Evolutionary conservation across 1,140 invertebrate genomes (phyloP), one percentile per base, ranked within the genome.

Genomic region (Zaprionus camerounensis): DNA sequence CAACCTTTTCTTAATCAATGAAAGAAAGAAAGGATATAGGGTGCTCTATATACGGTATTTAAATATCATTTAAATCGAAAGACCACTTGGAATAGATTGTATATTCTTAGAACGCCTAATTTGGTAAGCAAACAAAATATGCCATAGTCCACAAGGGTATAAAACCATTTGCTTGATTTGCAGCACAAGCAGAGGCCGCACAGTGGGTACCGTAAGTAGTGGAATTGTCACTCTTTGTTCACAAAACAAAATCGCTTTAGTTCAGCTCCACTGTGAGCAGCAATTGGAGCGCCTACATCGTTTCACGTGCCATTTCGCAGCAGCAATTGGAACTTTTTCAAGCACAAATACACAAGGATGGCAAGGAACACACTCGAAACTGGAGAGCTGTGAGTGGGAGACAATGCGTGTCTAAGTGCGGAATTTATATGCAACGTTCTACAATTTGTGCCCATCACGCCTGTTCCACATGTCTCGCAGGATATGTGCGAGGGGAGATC

Each of bases 321-420:
- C 78, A 71, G 85, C 83, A 88, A 88, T 88, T 84, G 83, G 81
- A 90, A 88, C 85, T 90, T 85, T 88, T 81, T 90, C 80, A 74
- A 82, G 83, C 78, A 78, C 85, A 78, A 83, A 70, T 69, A 63
- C 69, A 64, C 76, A 82, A 75, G 78, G 81, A 63, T 78, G 74
- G 31, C 31, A 34, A 75, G 58, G 76, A 71, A 78, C 62, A 71
- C 76, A 78, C 62, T 81, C 63, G 66, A 78, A 78, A 81, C 59
- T 68, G 57, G 61, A 34, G 36, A 62, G 69, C 58, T 17, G 64
- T 63, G 36, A 58, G 57, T 26, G 22, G 41, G 38, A 51, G 71
- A 59, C 55, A 59, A 75, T 90, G 85, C 85, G 85, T 90, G 85
- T 86, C 86, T 91, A 90, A 90, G 85, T 90, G 82, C 78, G 85